Evolutionary conservation across 2,888 invertebrate species (phyloP).

Genomic region (Leptinotarsa haldemani): DNA sequence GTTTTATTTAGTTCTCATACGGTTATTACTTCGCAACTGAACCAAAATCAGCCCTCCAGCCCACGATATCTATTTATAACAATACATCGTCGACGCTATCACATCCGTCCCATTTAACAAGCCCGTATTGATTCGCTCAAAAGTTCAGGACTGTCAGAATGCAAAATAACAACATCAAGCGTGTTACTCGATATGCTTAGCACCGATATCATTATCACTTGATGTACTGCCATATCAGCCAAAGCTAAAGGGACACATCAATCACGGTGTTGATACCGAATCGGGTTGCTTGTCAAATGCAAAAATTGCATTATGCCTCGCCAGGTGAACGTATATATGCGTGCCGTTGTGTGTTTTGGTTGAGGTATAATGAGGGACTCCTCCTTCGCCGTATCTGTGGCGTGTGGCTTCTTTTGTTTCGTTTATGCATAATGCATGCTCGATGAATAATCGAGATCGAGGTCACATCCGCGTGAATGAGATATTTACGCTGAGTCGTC

Average conservation of each 20-base stretch:
- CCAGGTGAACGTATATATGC: constrained; percentile 2
- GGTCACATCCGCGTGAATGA: background rate
- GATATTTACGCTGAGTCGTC: background rate
- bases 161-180: constrained; percentile 26
- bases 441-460: constrained; percentile 4
- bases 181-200: constrained; percentile 53
- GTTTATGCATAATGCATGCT: constrained; percentile 1
- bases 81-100: constrained; percentile 19
- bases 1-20: background rate
- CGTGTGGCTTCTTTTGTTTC: background rate
- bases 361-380: constrained; percentile 12
- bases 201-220: constrained; percentile 53
- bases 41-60: background rate
- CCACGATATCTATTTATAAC: constrained; percentile 2
- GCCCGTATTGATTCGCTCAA: constrained; percentile 15
- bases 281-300: constrained; percentile 46
- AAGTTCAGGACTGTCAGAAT: constrained; percentile 24
- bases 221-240: constrained; percentile 46
- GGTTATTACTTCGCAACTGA: background rate
- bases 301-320: constrained; percentile 47
- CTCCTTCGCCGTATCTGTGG: background rate
- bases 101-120: constrained; percentile 15
- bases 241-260: constrained; percentile 58
- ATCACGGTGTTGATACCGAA: constrained; percentile 56
- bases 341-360: background rate